A percentile compares a stretch with the other conserved stretches of the same genome.
Evolutionary conservation across 2,113 vertebrate species (phyloP).

Genomic region (Trinectes maculatus): DNA sequence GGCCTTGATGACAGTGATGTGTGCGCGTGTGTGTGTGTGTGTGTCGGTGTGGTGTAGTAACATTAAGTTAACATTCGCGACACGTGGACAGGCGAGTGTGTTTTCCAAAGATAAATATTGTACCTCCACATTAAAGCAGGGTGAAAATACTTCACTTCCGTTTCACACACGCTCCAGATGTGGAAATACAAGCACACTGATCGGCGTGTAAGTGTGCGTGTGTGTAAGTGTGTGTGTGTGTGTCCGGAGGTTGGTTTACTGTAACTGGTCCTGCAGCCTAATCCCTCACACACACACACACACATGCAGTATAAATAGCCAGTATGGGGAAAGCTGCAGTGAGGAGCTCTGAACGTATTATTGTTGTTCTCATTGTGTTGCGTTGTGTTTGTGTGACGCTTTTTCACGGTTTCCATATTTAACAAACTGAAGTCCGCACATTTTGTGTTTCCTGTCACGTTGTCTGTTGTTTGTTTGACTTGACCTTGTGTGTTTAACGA

Average conservation of each 20-base stretch:
- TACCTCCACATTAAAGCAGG: conserved; percentile 4
- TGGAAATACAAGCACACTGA: conserved; percentile 31
- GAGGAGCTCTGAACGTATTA: too few species aligned
- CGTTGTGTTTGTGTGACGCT: too few species aligned
- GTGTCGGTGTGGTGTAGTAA: conserved; percentile 1
- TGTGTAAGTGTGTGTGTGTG: too few species aligned
- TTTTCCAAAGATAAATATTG: conserved; percentile 53
- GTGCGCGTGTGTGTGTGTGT: conserved; percentile 26
- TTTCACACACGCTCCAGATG: conserved; percentile 49
- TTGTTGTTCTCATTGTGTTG: too few species aligned
- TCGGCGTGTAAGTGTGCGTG: conserved; percentile 33
- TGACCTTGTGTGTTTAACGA: too few species aligned
- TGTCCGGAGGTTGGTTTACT: conserved; percentile 12
- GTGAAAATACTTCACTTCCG: conserved; percentile 31
- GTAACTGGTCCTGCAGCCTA: conserved; percentile 24
- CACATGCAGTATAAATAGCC: too few species aligned
- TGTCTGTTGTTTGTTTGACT: too few species aligned
- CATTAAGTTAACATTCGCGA: conserved; percentile 25
- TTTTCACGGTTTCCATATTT: too few species aligned
- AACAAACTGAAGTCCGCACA: too few species aligned
- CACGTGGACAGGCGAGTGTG: conserved; percentile 29
- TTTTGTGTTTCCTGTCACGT: too few species aligned
- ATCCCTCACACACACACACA: conserved; percentile 30
- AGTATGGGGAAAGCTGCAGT: too few species aligned
- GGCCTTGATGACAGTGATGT: conserved; percentile 40